Evolutionary conservation across 2,797 vertebrate genomes (phyloP).

Genomic region (Kryptopterus vitreolus): DNA sequence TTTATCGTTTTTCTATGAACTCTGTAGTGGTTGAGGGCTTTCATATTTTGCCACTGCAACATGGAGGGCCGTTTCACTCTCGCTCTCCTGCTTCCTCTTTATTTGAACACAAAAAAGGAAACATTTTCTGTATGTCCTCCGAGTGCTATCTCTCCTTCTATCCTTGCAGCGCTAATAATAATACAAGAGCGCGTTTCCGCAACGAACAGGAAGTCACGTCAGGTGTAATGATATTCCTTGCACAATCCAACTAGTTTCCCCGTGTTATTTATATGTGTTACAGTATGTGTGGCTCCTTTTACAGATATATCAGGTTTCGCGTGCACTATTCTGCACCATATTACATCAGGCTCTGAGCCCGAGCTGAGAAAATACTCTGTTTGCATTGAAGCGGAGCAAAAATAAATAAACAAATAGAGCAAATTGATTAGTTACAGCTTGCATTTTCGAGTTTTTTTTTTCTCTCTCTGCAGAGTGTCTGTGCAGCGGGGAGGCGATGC

Average conservation of each 20-base stretch:
- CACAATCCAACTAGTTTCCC: conserved; percentile 11
- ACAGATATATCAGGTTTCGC: conserved; percentile 24
- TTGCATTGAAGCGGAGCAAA: conserved; percentile 32
- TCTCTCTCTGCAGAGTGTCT: conserved; percentile 3
- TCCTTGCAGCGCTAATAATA: conserved; percentile 18
- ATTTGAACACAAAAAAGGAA: conserved; percentile 14
- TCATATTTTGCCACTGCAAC: conserved; percentile 53
- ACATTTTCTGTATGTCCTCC: conserved; percentile 40
- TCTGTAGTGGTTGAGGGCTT: conserved; percentile 39
- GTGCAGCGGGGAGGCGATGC: conserved; percentile 40
- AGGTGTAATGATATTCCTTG: conserved; percentile 24
- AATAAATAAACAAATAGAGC: conserved; percentile 50
- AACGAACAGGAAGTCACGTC: conserved; percentile 6
- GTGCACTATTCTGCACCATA: conserved; percentile 13
- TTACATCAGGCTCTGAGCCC: conserved; percentile 30
- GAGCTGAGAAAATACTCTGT: conserved; percentile 34
- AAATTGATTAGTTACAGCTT: conserved; percentile 50
- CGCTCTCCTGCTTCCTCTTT: conserved; percentile 17
- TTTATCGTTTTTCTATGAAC: conserved; percentile 56
- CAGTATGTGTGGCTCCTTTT: conserved; percentile 38
- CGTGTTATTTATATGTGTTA: conserved; percentile 41
- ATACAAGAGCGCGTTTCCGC: neutral
- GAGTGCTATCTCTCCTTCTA: conserved; percentile 25
- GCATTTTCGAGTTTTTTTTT: conserved; percentile 30
- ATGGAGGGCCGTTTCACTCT: conserved; percentile 50